These are phyloP conservation scores for Hylyphantes graminicola DNA, from an alignment of 1,140 invertebrate genomes.

Conservation along the genomic window DNA sequence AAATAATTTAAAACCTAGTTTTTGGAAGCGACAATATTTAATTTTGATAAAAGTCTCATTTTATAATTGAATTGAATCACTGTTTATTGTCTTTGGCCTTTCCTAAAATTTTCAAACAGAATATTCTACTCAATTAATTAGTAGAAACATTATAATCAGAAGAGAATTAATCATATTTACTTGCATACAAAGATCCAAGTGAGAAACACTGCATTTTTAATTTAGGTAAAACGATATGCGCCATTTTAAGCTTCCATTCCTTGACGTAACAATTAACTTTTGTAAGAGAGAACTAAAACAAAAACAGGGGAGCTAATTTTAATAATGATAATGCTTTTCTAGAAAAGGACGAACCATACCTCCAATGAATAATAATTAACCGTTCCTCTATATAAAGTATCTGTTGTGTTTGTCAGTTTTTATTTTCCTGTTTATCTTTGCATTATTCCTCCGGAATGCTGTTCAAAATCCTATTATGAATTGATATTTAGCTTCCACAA, in stretches of 20 bases:
- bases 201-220: slow-evolving; percentile 35
- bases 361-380: slow-evolving; percentile 47
- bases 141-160: slow-evolving; percentile 7
- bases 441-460: slow-evolving; percentile 21
- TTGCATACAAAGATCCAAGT: not conserved
- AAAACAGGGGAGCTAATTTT: slow-evolving; percentile 36
- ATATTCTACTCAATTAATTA: slow-evolving; percentile 19
- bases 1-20: too few species aligned
- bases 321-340: slow-evolving; percentile 55
- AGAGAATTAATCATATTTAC: slow-evolving; percentile 15
- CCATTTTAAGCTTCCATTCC: not conserved
- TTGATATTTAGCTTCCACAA: slow-evolving; percentile 56
- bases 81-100: too few species aligned
- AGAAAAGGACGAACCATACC: not conserved
- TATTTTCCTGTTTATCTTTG: not conserved
- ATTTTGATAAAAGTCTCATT: too few species aligned
- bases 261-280: slow-evolving; percentile 31
- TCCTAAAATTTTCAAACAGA: not conserved
- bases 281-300: slow-evolving; percentile 6
- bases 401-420: not conserved
- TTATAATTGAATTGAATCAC: too few species aligned
- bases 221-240: slow-evolving; percentile 24
- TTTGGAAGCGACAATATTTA: too few species aligned
- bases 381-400: slow-evolving; percentile 17
- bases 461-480: slow-evolving; percentile 53